A percentile compares a stretch with the other conserved stretches of the same genome.
Conservation (phyloP, 2,797 vertebrate genomes). For the Periparus ater region DNA sequence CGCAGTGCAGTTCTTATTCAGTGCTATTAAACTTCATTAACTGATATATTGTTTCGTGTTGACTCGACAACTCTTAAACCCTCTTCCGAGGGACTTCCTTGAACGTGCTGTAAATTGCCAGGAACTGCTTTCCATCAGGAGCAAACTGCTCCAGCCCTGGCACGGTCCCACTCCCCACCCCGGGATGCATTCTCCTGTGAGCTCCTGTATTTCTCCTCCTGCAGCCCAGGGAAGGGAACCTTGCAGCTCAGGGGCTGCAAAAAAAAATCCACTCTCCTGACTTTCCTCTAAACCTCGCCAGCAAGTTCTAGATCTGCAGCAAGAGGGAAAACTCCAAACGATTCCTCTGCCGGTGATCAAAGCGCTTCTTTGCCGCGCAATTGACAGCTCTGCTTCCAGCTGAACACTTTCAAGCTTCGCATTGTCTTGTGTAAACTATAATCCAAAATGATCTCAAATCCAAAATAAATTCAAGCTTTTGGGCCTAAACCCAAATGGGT, state of each 20-base stretch:
- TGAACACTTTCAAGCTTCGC: slow-evolving; percentile 21
- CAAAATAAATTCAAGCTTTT: neutral
- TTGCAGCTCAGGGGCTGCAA: neutral
- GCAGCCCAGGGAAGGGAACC: neutral
- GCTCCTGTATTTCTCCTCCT: neutral
- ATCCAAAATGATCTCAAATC: slow-evolving; percentile 19
- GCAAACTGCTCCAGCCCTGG: neutral
- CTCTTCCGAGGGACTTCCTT: slow-evolving; percentile 27
- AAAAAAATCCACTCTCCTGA: neutral
- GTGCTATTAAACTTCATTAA: slow-evolving; percentile 69
- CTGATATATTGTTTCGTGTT: slow-evolving; percentile 59
- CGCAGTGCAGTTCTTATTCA: slow-evolving; percentile 61
- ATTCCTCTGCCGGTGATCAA: slow-evolving; percentile 28
- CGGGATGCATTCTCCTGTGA: neutral
- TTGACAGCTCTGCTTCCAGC: slow-evolving; percentile 62
- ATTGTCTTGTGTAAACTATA: slow-evolving; percentile 21
- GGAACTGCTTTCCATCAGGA: slow-evolving; percentile 32
- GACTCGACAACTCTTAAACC: slow-evolving; percentile 63
- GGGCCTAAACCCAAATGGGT: neutral
- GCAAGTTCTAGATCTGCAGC: neutral
- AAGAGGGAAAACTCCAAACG: neutral
- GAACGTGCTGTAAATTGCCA: slow-evolving; percentile 24
- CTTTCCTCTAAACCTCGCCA: neutral
- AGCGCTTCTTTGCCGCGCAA: neutral
- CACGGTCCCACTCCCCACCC: neutral